These are phyloP conservation scores for Dendrolimus punctatus DNA, from an alignment of 1,140 invertebrate species.

Conservation along the genomic window DNA sequence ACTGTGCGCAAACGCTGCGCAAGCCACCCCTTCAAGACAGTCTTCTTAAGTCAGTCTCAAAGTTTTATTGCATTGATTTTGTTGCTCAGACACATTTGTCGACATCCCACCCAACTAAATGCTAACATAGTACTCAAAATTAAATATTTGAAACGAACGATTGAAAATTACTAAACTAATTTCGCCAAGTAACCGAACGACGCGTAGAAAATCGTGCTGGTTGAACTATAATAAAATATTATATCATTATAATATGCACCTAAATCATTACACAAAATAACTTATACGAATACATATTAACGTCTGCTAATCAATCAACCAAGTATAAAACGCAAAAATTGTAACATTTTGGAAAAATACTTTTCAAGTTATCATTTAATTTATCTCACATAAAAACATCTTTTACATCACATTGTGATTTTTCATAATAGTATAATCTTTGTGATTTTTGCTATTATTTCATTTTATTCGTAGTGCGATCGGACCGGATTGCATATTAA, in stretches of 20 bases:
- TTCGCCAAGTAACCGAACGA: constrained; percentile 1
- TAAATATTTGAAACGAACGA: too few relatives aligned
- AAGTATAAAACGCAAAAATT: constrained; percentile 49
- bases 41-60: constrained; percentile 69
- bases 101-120: not conserved
- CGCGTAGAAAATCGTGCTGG: constrained; percentile 5
- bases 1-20: constrained; percentile 8
- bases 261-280: constrained; percentile 55
- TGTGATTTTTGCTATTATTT: constrained; percentile 31
- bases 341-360: constrained; percentile 67
- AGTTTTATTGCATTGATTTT: constrained; percentile 67
- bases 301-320: constrained; percentile 41
- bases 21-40: constrained; percentile 55
- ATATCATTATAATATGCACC: constrained; percentile 35
- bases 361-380: constrained; percentile 61
- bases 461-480: constrained; percentile 12
- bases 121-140: too few relatives aligned
- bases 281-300: constrained; percentile 48
- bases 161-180: too few relatives aligned
- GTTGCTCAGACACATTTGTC: constrained; percentile 32
- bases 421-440: constrained; percentile 38
- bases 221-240: constrained; percentile 15
- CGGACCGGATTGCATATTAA: constrained; percentile 12
- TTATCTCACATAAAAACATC: constrained; percentile 62
- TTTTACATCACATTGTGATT: constrained; percentile 68